Evolutionary conservation across 2,113 vertebrate species (phyloP), one percentile per base, ranked within the genome.

Genomic region (Stigmatopora nigra): DNA sequence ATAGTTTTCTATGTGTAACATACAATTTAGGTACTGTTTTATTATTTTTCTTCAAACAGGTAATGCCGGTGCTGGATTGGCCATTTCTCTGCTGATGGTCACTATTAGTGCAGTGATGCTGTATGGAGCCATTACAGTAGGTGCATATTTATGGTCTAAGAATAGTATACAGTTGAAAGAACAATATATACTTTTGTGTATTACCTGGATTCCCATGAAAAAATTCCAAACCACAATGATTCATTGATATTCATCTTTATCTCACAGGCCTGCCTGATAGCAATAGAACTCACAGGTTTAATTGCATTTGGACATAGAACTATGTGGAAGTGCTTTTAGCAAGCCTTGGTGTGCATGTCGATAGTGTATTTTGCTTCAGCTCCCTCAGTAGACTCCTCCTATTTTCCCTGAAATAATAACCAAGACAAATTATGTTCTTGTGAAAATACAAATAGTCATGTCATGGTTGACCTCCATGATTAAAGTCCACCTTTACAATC

Each of bases 91-190:
- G 49, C 91, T 99, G 80, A 97, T 98, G 94, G 95, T 99, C 88
- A 96, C 95, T 20, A 97, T 99, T 90, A 99, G 97, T 79, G 94
- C 94, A 65, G 97, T 99, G 96, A 93, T 99, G 94, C 95, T 99
- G 20, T 99, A 99, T 0, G 96, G 97, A 75, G 95, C 96, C 17
- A 96, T 98, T 46, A 94, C 95, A 75, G 97, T 99, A 91, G 96
- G 97, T 86, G 14, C 68, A 17, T 25, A 45, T 51, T 12, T 51
- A 44, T 61, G 11, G 20, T 20, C 11, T 13, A 44, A 3, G 13
- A 36, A 7, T 12, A 16, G 16, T 38, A 36, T n/a, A 45, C n/a
- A 12, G 9, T 20, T 2, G 12, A 17, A 7, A n/a, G 10, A 44
- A 20, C 36, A 41, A 13, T 13, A 7, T 20, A 64, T 52, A 1